A percentile compares a stretch with the other conserved stretches of the same genome.
Conservation (phyloP, 37 sponge, comb jelly and placozoan species). For the Beroe forskalii region DNA sequence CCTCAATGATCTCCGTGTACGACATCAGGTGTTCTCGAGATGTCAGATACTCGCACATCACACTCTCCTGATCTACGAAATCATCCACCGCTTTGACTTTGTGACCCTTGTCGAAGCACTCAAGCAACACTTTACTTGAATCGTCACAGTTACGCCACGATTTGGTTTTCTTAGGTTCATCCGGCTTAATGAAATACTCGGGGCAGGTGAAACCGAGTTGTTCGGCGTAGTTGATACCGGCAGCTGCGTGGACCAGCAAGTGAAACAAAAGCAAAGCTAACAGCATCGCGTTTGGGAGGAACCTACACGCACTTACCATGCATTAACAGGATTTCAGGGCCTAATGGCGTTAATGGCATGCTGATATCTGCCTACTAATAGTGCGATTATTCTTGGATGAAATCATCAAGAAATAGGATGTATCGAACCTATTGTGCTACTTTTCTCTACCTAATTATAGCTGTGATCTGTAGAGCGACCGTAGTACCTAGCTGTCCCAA, state of each 20-base stretch:
- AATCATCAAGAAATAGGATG: no score
- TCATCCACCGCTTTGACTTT: neutral
- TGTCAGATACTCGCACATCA: neutral
- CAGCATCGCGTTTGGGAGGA: neutral
- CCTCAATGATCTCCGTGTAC: neutral
- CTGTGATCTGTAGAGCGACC: no score
- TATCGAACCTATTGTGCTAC: no score
- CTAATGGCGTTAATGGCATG: no score
- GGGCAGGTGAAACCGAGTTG: neutral
- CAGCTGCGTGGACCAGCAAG: neutral
- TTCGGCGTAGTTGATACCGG: neutral
- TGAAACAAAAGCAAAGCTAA: neutral
- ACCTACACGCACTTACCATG: neutral
- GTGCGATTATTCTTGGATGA: no score
- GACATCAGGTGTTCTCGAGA: neutral
- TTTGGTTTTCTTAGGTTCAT: neutral
- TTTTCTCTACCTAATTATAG: no score
- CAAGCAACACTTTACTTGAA: neutral
- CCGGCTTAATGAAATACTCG: neutral
- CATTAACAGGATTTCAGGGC: no score
- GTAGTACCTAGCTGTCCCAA: no score
- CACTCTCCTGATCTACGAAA: neutral
- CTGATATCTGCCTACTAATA: no score
- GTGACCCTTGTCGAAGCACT: neutral
- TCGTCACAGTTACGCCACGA: neutral